Percentiles rank a stretch among this genome's conserved stretches.
Evolutionary conservation across 2,888 invertebrate species (phyloP).

Genomic region (Ganaspis brasiliensis): DNA sequence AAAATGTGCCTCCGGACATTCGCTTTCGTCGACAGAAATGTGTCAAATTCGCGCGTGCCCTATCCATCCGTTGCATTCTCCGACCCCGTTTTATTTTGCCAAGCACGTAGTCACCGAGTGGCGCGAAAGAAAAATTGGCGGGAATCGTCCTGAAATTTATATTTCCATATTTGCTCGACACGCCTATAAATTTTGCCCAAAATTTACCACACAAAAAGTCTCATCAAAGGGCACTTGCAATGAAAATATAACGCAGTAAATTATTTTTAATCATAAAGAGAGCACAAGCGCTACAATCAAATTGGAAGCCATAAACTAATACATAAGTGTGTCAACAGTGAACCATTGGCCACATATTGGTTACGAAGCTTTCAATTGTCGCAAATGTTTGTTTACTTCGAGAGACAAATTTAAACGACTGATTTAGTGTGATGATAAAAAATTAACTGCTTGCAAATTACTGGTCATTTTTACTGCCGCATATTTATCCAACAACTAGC

Average conservation of each 20-base stretch:
- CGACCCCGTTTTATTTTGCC: slow-evolving; percentile 16
- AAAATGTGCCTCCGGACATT: slow-evolving; percentile 63
- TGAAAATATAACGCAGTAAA: not conserved
- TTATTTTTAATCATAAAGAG: not conserved
- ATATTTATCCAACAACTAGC: not conserved
- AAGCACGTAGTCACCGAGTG: slow-evolving; percentile 27
- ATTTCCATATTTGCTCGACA: slow-evolving; percentile 35
- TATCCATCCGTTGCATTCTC: slow-evolving; percentile 53
- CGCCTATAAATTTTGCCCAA: not conserved
- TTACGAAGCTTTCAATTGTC: too few relatives aligned
- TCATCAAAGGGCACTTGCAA: slow-evolving; percentile 2
- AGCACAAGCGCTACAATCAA: too few relatives aligned
- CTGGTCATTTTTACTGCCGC: too few relatives aligned
- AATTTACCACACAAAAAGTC: not conserved
- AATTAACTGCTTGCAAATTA: too few relatives aligned
- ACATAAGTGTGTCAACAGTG: too few relatives aligned
- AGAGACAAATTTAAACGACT: too few relatives aligned
- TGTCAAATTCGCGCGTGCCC: slow-evolving; percentile 68
- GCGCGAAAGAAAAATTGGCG: slow-evolving; percentile 28
- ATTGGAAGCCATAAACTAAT: too few relatives aligned
- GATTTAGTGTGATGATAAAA: too few relatives aligned
- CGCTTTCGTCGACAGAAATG: slow-evolving; percentile 65
- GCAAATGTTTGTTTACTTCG: too few relatives aligned
- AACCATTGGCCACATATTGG: too few relatives aligned
- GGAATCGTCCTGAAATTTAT: slow-evolving; percentile 35